phyloP scores from a whole-genome alignment of 2,888 invertebrate species.

The Ornithoptera priamus region DNA sequence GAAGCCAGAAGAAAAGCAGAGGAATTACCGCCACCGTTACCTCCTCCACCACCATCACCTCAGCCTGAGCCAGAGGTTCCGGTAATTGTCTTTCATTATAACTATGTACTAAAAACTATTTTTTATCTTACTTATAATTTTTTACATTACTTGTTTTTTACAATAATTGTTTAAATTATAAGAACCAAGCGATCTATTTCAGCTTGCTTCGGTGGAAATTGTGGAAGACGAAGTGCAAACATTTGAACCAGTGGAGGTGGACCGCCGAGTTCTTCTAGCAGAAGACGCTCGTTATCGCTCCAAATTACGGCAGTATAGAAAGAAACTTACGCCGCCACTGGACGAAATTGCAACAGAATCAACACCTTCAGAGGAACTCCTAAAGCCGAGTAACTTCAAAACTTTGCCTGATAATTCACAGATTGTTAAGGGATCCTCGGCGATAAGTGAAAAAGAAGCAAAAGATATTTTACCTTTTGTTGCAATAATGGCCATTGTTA shows the following conservation, averaged over 20 bases:
- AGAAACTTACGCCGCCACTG: conserved; percentile 61
- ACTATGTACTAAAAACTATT: background rate
- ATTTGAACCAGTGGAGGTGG: conserved; percentile 51
- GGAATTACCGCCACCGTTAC: conserved; percentile 65
- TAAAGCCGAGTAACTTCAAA: conserved; percentile 79
- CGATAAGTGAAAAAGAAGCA: conserved; percentile 54
- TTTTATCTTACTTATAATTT: background rate
- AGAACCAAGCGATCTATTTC: conserved; percentile 11
- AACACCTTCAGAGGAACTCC: conserved; percentile 74
- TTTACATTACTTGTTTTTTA: too few relatives aligned
- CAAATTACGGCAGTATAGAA: conserved; percentile 62
- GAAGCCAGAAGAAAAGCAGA: conserved; percentile 65
- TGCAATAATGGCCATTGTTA: conserved; percentile 81
- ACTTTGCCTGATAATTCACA: conserved; percentile 80
- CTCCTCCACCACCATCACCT: conserved; percentile 72
- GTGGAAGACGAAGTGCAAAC: conserved; percentile 61
- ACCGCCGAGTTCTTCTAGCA: conserved; percentile 59
- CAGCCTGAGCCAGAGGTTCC: conserved; percentile 62
- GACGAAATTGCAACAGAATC: conserved; percentile 46
- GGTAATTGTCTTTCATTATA: conserved; percentile 38
- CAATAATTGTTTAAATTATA: too few relatives aligned
- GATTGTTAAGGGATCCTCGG: conserved; percentile 75
- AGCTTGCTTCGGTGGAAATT: conserved; percentile 53
- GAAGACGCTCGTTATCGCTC: conserved; percentile 63
- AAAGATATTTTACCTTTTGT: conserved; percentile 74